Conservation (phyloP, 1,140 invertebrate species). For the Temnothorax longispinosus region DNA sequence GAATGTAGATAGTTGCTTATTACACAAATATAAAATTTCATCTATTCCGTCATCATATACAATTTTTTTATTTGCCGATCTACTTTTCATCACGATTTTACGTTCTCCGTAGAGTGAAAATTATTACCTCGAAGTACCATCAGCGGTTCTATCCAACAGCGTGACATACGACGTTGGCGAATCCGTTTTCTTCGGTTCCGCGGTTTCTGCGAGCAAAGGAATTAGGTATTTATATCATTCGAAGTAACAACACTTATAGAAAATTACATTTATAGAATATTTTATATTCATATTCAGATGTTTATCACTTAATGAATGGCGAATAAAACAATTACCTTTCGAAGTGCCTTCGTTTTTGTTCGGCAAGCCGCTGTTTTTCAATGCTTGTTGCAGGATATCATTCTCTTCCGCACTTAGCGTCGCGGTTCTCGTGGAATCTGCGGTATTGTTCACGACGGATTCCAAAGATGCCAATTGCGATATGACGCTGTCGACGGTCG, state of each 20-base stretch:
- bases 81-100: not conserved
- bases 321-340: constrained; percentile 38
- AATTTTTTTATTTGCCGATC: not conserved
- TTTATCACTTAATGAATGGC: not conserved
- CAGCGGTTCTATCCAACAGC: constrained; percentile 76
- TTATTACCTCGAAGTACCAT: constrained; percentile 77
- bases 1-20: constrained; percentile 12
- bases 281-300: constrained; percentile 5
- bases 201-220: not conserved
- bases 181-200: constrained; percentile 73
- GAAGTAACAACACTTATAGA: not conserved
- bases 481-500: constrained; percentile 76
- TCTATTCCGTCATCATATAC: not conserved
- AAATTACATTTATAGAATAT: not conserved
- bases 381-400: constrained; percentile 88
- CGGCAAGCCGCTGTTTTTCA: constrained; percentile 87
- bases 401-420: constrained; percentile 4
- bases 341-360: constrained; percentile 73
- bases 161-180: constrained; percentile 76
- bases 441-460: constrained; percentile 55
- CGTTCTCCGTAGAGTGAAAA: not conserved
- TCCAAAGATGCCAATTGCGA: constrained; percentile 75
- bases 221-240: not conserved
- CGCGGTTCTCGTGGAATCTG: constrained; percentile 49
- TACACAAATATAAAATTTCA: not conserved